phyloP scores from a whole-genome alignment of 2,113 vertebrate genomes.

The Tiliqua scincoides region DNA sequence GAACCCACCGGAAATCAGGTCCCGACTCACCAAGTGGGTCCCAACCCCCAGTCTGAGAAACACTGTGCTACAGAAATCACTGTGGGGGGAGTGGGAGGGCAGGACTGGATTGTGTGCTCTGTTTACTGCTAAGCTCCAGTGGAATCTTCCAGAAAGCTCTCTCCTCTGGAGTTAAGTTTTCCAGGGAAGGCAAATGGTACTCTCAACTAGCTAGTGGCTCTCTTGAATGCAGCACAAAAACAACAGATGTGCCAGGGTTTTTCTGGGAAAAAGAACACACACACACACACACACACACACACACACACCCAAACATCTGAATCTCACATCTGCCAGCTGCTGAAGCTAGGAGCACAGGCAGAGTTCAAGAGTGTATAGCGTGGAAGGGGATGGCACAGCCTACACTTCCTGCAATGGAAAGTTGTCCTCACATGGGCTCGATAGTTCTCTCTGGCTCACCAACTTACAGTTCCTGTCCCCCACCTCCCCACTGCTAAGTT shows the following conservation, averaged over 20 bases:
- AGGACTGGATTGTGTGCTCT: not conserved
- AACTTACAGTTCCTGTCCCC: not conserved
- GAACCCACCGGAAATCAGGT: too few species aligned
- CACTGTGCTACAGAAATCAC: not conserved
- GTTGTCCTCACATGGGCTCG: not conserved
- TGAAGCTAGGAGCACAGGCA: conserved; percentile 13
- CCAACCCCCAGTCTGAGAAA: too few species aligned
- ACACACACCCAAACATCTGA: conserved; percentile 12
- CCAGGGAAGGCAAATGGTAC: conserved; percentile 18
- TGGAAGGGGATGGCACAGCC: not conserved
- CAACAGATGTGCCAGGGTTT: conserved; percentile 45
- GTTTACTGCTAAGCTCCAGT: conserved; percentile 28
- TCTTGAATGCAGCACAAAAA: conserved; percentile 25
- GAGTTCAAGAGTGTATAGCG: conserved; percentile 15
- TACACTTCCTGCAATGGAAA: not conserved
- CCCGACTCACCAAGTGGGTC: too few species aligned
- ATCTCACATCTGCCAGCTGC: conserved; percentile 54
- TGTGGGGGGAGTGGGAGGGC: not conserved
- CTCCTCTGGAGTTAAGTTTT: not conserved
- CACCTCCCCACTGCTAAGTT: not conserved
- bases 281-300: not conserved
- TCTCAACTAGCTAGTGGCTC: conserved; percentile 1
- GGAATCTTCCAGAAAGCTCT: not conserved
- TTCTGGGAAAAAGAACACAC: conserved; percentile 30
- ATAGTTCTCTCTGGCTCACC: not conserved